Conservation (phyloP, 2,113 vertebrate genomes). For the Delphinapterus leucas region DNA sequence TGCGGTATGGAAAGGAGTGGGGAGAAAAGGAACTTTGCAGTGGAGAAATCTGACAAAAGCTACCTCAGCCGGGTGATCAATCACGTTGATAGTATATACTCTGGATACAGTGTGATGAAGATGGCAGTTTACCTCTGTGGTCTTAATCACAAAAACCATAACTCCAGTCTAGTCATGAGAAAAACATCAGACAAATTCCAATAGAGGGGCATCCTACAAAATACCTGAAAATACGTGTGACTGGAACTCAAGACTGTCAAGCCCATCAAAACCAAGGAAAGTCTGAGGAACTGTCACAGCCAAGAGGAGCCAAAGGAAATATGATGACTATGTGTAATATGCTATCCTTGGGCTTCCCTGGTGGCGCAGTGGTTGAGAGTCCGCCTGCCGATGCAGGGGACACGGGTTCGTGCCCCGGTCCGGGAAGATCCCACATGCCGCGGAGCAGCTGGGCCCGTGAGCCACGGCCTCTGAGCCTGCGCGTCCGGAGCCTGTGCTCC, state of each 20-base stretch:
- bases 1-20: neutral
- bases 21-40: neutral
- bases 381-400: too few relatives aligned
- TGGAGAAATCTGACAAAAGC: neutral
- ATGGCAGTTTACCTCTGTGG: neutral
- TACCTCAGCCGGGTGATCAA: neutral
- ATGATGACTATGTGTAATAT: neutral
- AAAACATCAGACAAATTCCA: neutral
- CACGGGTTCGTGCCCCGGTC: too few relatives aligned
- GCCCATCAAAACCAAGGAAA: neutral
- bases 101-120: neutral
- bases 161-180: neutral
- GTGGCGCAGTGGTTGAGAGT: too few relatives aligned
- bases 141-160: neutral
- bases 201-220: neutral
- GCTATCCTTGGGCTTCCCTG: neutral
- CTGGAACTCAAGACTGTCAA: neutral
- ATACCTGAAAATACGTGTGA: neutral
- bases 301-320: neutral
- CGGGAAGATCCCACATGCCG: too few relatives aligned
- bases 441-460: too few relatives aligned
- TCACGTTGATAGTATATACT: neutral
- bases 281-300: neutral
- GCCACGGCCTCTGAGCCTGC: too few relatives aligned
- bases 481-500: too few relatives aligned